Evolutionary conservation across 2,888 invertebrate species (phyloP), one percentile per base, ranked within the genome.

Genomic region (Micropterix aruncella): DNA sequence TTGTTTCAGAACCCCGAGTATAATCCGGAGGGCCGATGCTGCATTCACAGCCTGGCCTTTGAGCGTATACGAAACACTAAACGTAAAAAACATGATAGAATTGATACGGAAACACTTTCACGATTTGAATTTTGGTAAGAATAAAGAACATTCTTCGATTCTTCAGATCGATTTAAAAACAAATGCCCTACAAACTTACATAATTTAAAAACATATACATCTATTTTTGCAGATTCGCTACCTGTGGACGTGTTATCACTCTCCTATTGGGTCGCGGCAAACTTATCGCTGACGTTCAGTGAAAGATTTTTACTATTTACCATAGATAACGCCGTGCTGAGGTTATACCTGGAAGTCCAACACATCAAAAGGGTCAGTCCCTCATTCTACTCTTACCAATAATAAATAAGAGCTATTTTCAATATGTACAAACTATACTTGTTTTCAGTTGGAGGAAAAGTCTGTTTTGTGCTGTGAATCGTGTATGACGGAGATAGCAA

Each of bases 251-350:
- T 63, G 48, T 61, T 66, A 55, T 55, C 65, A 56, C 61, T 70
- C 54, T 71, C 70, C 49, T 70, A 64, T 60, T 70, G 68, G 68
- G 63, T 61, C 57, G 66, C 67, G 44, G 62, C 64, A 38, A 68
- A 70, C 61, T 56, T 70, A 57, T 52, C 63, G 55, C 60, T 67
- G 54, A 44, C 61, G 45, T 48, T 54, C 52, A 59, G 61, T 49
- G 68, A 65, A 56, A 59, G 66, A 1, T 59, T 64, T 7, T 59
- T 61, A 52, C 60, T 70, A 43, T 60, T 70, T 57, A 52, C 46
- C 14, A 60, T 57, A 3, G 67, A 67, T 58, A 56, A 59, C 59
- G 66, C 63, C 50, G 59, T 65, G 56, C 58, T 60, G 53, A 60
- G 70, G 4, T 61, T 70, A 52, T 61, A 60, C 56, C 59, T 65